Evolutionary conservation across 2,113 vertebrate species (phyloP), one percentile per base, ranked within the genome.

Genomic region (Mugil cephalus): DNA sequence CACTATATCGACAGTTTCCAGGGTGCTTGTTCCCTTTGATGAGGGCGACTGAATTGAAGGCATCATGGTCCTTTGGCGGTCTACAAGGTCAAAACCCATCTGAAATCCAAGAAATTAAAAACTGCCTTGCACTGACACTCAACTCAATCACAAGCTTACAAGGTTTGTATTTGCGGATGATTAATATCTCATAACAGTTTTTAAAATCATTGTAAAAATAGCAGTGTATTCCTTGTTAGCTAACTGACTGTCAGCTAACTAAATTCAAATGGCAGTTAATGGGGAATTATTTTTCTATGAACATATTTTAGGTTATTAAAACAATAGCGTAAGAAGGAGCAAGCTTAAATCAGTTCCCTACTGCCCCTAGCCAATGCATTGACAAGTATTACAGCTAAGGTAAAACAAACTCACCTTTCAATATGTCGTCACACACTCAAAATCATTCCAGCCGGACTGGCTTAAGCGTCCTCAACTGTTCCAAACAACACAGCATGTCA

Each of bases 341-440:
- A 2, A 30, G 24, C 24, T 3, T 5, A 30, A 30, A 30, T 30
- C 24, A 30, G 24, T 5, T 30, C 5, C 5, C 24, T 30, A 30
- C 24, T 30, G 5, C 24, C 24, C n/a, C n/a, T n/a, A n/a, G n/a
- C n/a, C n/a, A 3, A 30, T 30, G 5, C 24, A 30, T 30, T n/a
- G n/a, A n/a, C n/a, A 30, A 30, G 24, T 34, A 52, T 69, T 39
- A 35, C 17, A 1, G 9, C 24, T 5, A 30, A n/a, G 6, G 35
- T 54, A 17, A 36, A 45, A 56, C 15, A 69, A 56, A 83, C 87
- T 86, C 74, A 91, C 90, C 87, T 84, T 40, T 76, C 8, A 80
- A 46, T 18, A 5, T 8, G 51, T 34, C 19, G 10, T 71, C 65
- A 61, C 24, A 61, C 24, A 10, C 60, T 36, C 10, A 11, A 39